A percentile compares a stretch with the other conserved stretches of the same genome.
These are phyloP conservation scores for Calycopis cecrops DNA, from an alignment of 1,140 invertebrate species.

Conservation along the genomic window DNA sequence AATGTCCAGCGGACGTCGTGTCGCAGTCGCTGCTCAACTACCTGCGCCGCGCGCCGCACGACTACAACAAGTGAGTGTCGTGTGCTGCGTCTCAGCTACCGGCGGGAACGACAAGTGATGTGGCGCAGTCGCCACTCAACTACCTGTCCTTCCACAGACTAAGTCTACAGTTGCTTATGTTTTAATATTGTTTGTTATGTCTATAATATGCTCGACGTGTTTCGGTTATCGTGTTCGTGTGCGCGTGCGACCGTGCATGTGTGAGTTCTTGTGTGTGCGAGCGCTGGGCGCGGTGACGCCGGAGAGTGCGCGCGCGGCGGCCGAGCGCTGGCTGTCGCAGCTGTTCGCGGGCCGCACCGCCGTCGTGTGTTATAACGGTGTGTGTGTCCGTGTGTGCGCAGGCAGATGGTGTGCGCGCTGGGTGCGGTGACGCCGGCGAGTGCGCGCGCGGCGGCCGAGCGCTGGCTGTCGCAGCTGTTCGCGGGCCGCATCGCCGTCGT, in stretches of 20 bases:
- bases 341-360: conserved; percentile 78
- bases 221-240: too few species aligned
- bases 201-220: too few species aligned
- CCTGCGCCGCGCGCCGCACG: conserved; percentile 79
- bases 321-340: conserved; percentile 80
- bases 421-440: conserved; percentile 80
- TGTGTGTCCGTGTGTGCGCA: conserved; percentile 79
- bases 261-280: conserved; percentile 79
- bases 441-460: conserved; percentile 79
- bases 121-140: too few species aligned
- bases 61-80: conserved; percentile 79
- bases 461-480: conserved; percentile 83
- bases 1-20: conserved; percentile 84
- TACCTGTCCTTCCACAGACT: too few species aligned
- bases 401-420: conserved; percentile 80
- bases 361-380: conserved; percentile 79
- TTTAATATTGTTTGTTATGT: too few species aligned
- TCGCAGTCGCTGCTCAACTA: conserved; percentile 83
- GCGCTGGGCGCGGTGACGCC: conserved; percentile 81
- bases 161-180: too few species aligned
- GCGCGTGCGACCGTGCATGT: conserved; percentile 19
- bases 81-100: too few species aligned
- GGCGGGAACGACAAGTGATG: too few species aligned
- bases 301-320: conserved; percentile 80
- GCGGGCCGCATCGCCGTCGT: conserved; percentile 78